Evolutionary conservation across 2,888 invertebrate species (phyloP), one percentile per base, ranked within the genome.

Genomic region (Girardia tigrina): DNA sequence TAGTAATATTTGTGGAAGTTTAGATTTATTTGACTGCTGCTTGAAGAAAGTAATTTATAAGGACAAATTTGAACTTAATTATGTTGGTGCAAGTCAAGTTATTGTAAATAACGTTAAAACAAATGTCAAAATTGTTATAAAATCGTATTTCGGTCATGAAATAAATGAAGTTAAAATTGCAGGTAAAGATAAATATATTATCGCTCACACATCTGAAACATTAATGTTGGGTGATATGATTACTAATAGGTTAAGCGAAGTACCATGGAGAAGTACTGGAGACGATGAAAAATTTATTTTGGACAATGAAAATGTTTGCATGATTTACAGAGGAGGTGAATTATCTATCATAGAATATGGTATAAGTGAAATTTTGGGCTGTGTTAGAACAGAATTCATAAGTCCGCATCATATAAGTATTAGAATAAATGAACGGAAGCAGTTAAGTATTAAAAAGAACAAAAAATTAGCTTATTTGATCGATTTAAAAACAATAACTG

Each of bases 321-420:
- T 98, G 80, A 88, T 98, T 78, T 94, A 94, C 82, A 91, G 91
- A 80, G 91, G 92, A 0, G 97, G 97, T 0, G 97, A 98, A 84
- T 86, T 98, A 75, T 91, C 91, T 76, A 87, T 98, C 27, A 90
- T 98, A 0, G 97, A 98, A 82, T 97, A 95, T 82, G 88, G 88
- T 1, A 82, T 82, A 74, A 86, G 87, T 81, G 86, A 86, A 78
- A 83, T 87, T 26, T 81, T 87, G 1, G 87, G 86, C 26, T 86
- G 86, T 78, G 87, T 87, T 26, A 82, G 88, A 77, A 97, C 97
- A 0, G 97, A 98, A 83, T 91, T 94, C 79, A 91, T 93, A 75
- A 97, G 94, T 86, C 95, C 97, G 0, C 95, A 97, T 84, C 89
- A 97, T 16, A 90, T 97, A 76, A 85, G 94, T 80, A 92, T 95